Conservation (phyloP, 1,140 invertebrate species). For the Pogonomyrmex barbatus region DNA sequence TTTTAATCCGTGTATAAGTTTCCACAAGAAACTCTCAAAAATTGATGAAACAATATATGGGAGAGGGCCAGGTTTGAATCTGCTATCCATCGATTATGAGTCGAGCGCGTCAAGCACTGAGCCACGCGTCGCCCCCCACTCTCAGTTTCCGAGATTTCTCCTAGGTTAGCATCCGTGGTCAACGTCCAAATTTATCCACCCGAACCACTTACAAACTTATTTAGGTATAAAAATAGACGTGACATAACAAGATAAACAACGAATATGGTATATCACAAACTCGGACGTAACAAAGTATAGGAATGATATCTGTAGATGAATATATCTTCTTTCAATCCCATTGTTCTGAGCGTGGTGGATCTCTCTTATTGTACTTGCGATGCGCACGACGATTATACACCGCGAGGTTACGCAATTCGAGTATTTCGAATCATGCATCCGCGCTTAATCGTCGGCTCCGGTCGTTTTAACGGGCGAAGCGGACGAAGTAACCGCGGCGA, state of each 20-base stretch:
- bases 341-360: too few relatives aligned
- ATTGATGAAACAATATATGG: too few relatives aligned
- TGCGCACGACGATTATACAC: neutral
- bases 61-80: too few relatives aligned
- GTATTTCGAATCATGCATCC: slow-evolving; percentile 36
- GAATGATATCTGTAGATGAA: neutral
- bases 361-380: too few relatives aligned
- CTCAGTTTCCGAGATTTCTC: neutral
- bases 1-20: too few relatives aligned
- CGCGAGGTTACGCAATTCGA: slow-evolving; percentile 35
- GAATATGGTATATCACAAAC: neutral
- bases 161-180: slow-evolving; percentile 25
- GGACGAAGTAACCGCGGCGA: slow-evolving; percentile 32
- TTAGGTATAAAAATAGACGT: slow-evolving; percentile 20
- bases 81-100: too few relatives aligned
- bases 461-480: slow-evolving; percentile 30
- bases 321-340: too few relatives aligned
- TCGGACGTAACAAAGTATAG: neutral
- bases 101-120: too few relatives aligned
- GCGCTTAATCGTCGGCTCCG: neutral
- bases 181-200: slow-evolving; percentile 15
- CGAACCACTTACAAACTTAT: neutral
- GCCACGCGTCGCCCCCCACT: too few relatives aligned
- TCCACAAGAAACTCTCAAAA: too few relatives aligned
- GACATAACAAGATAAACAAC: slow-evolving; percentile 24